These are phyloP conservation scores for Sarcophaga bullata DNA, from an alignment of 1,140 invertebrate species.

Conservation along the genomic window DNA sequence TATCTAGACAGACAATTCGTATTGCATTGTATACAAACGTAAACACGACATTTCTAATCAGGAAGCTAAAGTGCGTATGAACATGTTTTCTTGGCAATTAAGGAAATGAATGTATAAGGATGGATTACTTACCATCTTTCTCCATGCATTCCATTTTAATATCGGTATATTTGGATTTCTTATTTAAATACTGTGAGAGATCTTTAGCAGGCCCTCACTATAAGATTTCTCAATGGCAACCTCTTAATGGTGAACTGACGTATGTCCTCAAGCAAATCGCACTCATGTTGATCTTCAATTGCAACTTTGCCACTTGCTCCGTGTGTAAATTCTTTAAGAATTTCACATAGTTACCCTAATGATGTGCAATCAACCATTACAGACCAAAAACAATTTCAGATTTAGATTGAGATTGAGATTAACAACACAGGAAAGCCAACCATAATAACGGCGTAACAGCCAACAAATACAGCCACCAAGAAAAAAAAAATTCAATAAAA, in stretches of 20 bases:
- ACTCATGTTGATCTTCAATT: constrained; percentile 95
- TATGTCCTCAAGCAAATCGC: constrained; percentile 93
- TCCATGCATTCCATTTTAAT: constrained; percentile 87
- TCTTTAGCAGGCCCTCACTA: constrained; percentile 90
- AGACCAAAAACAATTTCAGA: background rate
- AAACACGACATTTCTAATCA: background rate
- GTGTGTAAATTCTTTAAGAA: constrained; percentile 91
- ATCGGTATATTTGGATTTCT: constrained; percentile 89
- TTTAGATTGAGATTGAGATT: too few relatives aligned
- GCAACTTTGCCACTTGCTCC: constrained; percentile 91
- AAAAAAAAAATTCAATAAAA: background rate
- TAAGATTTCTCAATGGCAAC: constrained; percentile 93
- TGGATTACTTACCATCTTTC: constrained; percentile 77
- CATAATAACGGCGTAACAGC: background rate
- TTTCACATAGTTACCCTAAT: constrained; percentile 86
- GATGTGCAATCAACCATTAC: background rate
- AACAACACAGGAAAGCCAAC: background rate
- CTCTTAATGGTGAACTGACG: constrained; percentile 92
- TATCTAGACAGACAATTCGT: too few relatives aligned
- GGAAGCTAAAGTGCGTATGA: background rate
- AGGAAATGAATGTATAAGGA: too few relatives aligned
- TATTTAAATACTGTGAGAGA: constrained; percentile 90
- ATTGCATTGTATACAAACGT: background rate
- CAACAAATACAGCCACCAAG: background rate
- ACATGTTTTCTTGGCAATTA: background rate